These are phyloP conservation scores for Alosa alosa DNA, from an alignment of 2,113 vertebrate species.

Conservation along the genomic window DNA sequence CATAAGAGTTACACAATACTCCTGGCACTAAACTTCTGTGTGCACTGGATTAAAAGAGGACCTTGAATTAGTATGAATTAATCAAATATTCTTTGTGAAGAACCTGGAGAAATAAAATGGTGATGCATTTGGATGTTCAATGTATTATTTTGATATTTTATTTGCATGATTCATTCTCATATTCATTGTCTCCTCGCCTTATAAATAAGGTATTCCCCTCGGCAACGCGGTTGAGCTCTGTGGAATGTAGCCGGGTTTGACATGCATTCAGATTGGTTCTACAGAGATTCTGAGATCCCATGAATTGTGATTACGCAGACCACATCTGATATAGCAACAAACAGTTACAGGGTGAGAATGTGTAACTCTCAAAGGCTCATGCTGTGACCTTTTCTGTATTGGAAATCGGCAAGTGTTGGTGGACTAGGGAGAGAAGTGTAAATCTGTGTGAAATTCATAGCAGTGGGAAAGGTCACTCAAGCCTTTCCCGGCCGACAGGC, in stretches of 20 bases:
- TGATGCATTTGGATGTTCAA: background rate
- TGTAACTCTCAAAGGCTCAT: background rate
- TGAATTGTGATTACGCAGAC: slow-evolving; percentile 12
- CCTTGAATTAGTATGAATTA: background rate
- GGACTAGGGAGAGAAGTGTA: background rate
- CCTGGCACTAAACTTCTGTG: background rate
- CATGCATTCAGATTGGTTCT: background rate
- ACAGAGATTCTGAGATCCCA: background rate
- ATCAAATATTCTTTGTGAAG: background rate
- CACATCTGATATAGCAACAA: background rate
- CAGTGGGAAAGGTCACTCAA: background rate
- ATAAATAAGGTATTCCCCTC: background rate
- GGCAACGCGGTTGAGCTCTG: background rate
- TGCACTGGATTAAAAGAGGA: background rate
- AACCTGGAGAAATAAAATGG: background rate
- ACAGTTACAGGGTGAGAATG: background rate
- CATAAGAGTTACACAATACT: background rate
- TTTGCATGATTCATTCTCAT: background rate
- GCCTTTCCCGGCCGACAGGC: background rate
- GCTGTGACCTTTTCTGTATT: slow-evolving; percentile 14
- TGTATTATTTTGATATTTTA: slow-evolving; percentile 1
- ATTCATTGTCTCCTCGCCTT: background rate
- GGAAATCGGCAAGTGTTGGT: background rate
- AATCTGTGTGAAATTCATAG: slow-evolving; percentile 10
- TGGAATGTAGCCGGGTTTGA: background rate